Evolutionary conservation across 2,888 invertebrate species (phyloP).

Genomic region (Octonoba sinensis): DNA sequence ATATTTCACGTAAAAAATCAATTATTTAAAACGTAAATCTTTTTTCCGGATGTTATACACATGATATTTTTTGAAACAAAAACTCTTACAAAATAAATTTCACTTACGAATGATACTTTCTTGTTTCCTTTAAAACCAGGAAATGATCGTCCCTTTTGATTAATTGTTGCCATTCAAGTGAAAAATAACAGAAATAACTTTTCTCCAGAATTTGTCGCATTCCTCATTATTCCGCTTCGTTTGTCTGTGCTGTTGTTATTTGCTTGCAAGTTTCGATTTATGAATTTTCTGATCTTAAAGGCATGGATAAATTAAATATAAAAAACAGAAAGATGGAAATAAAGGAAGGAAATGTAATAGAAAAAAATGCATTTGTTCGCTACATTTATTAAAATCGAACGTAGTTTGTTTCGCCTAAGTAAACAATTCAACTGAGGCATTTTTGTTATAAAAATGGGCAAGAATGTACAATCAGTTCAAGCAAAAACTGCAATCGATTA

Average conservation of each 20-base stretch:
- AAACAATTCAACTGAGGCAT: constrained; percentile 56
- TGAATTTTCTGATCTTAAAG: constrained; percentile 46
- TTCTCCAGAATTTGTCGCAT: constrained; percentile 35
- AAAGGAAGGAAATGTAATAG: constrained; percentile 7
- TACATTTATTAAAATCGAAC: constrained; percentile 62
- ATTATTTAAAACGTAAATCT: no score
- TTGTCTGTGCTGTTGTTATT: constrained; percentile 32
- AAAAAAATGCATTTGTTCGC: constrained; percentile 51
- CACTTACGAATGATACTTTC: no score
- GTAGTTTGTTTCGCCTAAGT: constrained; percentile 41
- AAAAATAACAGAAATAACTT: constrained; percentile 12
- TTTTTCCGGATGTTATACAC: no score
- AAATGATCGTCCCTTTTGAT: no score
- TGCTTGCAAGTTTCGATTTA: constrained; percentile 41
- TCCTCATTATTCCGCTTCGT: constrained; percentile 56
- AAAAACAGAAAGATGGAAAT: not conserved
- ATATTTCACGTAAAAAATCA: no score
- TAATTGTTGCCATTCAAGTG: no score
- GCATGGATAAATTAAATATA: constrained; percentile 1
- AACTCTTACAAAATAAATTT: no score
- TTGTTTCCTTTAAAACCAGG: no score
- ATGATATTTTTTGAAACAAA: no score
- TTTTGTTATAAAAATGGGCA: constrained; percentile 36
- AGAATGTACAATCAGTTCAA: constrained; percentile 6
- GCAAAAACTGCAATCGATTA: constrained; percentile 51